Base-by-base conservation (phyloP, 2,888 invertebrate species). In the Salticus scenicus region DNA sequence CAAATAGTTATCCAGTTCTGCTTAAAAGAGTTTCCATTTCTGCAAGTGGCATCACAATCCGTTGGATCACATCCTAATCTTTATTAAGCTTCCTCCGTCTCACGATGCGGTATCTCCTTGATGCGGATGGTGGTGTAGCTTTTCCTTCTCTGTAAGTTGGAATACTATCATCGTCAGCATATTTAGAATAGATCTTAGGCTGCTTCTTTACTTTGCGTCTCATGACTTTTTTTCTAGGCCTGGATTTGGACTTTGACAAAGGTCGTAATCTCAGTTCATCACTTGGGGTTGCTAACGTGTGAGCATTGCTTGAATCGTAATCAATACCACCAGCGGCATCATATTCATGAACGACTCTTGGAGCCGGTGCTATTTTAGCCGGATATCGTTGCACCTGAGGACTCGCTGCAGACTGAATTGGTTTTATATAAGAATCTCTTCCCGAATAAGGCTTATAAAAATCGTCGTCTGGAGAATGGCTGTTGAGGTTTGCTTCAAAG, bases 111-210 rank as follows among this genome's bases (percentile, higher is more conserved):
- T 72, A 86, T 24, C 70, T 80, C 28, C 71, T 70, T 10, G 28
- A 17, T 17, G 66, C 69, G 10, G 72, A 27, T 14, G 84, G 72
- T 20, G 85, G 85, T 0, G 80, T 80, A 24, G 75, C 86, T 30
- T 80, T 86, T 7, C 63, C 41, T 42, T 86, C 86, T 41, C 86
- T 73, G 69, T 86, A 86, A 1, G 80, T 86, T 7, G 86, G 86
- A 31, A 84, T 77, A 8, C 77, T 72, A 1, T 72, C 72, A 20
- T 74, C 67, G 1, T 64, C 20, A 20, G 37, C 64, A 4, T 57
- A 8, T 1, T 69, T 77, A 14, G 31, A 24, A 20, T 57, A 28
- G 17, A 33, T 33, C 33, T 57, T 71, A 0, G 41, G 66, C 17
- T 79, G 79, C 31, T 71, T 73, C 42, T 41, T 72, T 2, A 77